A percentile compares a stretch with the other conserved stretches of the same genome.
Evolutionary conservation across 2,113 vertebrate species (phyloP).

Genomic region (Tympanuchus pallidicinctus): DNA sequence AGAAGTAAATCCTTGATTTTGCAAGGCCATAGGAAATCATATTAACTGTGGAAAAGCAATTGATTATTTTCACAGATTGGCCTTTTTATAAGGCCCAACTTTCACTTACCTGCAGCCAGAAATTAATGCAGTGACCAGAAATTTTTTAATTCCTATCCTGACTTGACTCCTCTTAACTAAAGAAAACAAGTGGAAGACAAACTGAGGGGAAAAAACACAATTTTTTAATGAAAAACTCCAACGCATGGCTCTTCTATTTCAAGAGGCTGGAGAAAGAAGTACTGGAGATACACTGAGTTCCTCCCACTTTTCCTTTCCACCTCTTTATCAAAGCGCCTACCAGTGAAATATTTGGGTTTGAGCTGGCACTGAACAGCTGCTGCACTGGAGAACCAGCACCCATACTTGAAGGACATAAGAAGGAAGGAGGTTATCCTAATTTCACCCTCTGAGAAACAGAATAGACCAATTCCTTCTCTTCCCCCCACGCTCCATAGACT

Average conservation of each 20-base stretch:
- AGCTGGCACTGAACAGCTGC: background rate
- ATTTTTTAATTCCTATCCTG: background rate
- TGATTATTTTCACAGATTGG: background rate
- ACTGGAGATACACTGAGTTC: fast-evolving
- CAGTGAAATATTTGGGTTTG: background rate
- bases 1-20: background rate
- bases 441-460: background rate
- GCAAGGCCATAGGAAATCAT: slow-evolving; percentile 1
- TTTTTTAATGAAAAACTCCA: background rate
- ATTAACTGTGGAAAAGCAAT: background rate
- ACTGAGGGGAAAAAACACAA: background rate
- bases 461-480: background rate
- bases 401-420: background rate
- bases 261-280: background rate
- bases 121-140: background rate
- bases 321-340: background rate
- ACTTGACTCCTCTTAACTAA: background rate
- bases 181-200: background rate
- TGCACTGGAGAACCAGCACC: background rate
- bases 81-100: background rate
- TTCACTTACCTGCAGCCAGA: background rate
- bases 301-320: background rate
- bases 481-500: background rate
- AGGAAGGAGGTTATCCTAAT: background rate
- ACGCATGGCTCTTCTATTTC: background rate